Base-by-base conservation (phyloP, 2,797 vertebrate genomes). In the Morelia viridis region DNA sequence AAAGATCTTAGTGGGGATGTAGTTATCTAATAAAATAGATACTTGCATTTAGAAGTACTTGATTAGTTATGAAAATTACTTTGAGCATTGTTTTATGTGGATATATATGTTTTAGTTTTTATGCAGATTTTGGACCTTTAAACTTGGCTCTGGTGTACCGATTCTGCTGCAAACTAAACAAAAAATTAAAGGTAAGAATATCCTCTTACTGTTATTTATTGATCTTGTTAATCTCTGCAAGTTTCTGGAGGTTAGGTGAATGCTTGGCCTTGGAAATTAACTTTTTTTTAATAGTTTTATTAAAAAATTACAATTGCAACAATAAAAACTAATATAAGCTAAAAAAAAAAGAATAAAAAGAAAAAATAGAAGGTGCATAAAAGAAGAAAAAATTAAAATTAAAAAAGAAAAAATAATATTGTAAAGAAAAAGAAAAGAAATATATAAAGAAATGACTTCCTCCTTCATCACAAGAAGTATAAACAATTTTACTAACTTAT, bases 151-250 rank as follows among this genome's bases (percentile, higher is more conserved):
- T 99, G 98, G 96, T 99, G 93, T 99, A 98, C 96, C 97, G 98
- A 97, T 99, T 99, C 97, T 99, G 99, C 98, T 99, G 98, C 97
- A 99, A 99, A 96, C 98, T 99, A 93, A 99, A 98, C 98, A 99
- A 99, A 97, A 99, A 99, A 93, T 97, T 99, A 57, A 99, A 99
- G 98, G 99, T 99, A 97, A 98, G 98, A 95, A 94, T 91, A 92
- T 61, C 0, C 5, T 4, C 86, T 93, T 12, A 31, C 89, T 87
- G 2, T 41, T 24, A 24, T 64, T 89, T 35, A n/a, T 80, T 80
- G 35, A 80, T 46, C 19, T 80, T 46, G 35, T 46, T 46, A 76
- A 76, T 76, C 68, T 4, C 71, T 76, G 71, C 46, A 80, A 41
- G 3, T 35, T 46, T 80, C 3, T 35, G 22, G 35, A 46, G 19